These are phyloP conservation scores for Atta cephalotes DNA, from an alignment of 1,140 invertebrate species.

Conservation along the genomic window DNA sequence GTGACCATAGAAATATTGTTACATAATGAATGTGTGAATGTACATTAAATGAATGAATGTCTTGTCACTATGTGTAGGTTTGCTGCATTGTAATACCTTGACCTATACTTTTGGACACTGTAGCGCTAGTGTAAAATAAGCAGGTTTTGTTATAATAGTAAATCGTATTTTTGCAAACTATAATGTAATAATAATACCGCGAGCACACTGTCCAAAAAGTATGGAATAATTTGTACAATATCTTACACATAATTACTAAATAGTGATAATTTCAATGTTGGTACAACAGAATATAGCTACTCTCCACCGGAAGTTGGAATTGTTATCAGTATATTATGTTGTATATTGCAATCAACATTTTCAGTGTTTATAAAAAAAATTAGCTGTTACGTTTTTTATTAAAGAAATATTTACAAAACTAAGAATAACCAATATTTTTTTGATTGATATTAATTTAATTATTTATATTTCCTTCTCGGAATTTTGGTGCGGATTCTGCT, in stretches of 20 bases:
- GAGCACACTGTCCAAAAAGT: constrained; percentile 83
- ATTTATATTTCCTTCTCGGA: constrained; percentile 75
- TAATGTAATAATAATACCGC: constrained; percentile 71
- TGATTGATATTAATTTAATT: constrained; percentile 79
- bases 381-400: constrained; percentile 83
- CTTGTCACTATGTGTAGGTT: constrained; percentile 76
- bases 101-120: constrained; percentile 83
- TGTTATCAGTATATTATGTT: constrained; percentile 84
- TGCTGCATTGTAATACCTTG: constrained; percentile 81
- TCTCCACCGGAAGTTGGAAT: constrained; percentile 80
- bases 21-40: constrained; percentile 59
- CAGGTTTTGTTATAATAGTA: constrained; percentile 80
- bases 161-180: constrained; percentile 81
- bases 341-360: constrained; percentile 83
- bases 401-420: constrained; percentile 82
- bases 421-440: constrained; percentile 78
- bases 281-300: constrained; percentile 82
- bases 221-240: constrained; percentile 84
- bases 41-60: constrained; percentile 67
- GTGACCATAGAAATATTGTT: constrained; percentile 71
- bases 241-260: constrained; percentile 75
- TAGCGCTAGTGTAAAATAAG: constrained; percentile 76
- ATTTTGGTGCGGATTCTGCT: constrained; percentile 65
- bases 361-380: constrained; percentile 82
- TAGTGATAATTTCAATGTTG: constrained; percentile 82